Evolutionary conservation across 1,140 invertebrate genomes (phyloP), one percentile per base, ranked within the genome.

Genomic region (Acyrthosiphon pisum): DNA sequence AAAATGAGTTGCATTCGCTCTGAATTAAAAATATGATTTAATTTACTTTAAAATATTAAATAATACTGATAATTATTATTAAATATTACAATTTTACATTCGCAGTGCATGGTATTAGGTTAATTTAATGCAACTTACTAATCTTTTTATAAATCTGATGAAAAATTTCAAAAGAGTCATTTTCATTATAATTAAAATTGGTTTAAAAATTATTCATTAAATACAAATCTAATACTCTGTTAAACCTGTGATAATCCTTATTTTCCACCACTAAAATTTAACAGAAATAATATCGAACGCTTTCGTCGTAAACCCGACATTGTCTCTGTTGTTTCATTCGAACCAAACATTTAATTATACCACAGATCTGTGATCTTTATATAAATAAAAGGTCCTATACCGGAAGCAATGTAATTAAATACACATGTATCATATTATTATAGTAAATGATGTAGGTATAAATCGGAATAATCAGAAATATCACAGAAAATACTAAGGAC

Each of bases 161-260:
- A 76, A n/a, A 30, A 76, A 76, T 76, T 53, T 53, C 20, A 53
- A 53, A 53, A 53, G 22, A 53, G 50, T 53, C n/a, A 76, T n/a
- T 76, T 76, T 35, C 60, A 76, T 76, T 18, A 76, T n/a, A 76
- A 76, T 86, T 11, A 46, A 44, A 87, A 87, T 50, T 7, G n/a
- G 18, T 44, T 50, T 50, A 48, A 48, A 87, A 50, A 20, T 30
- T 30, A 86, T 86, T 46, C 26, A 46, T 86, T 87, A 48, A 48
- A 87, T 48, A 87, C 18, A 48, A 48, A 48, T 87, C 6, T 35
- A 87, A 87, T 87, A 87, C 44, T 48, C 14, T 48, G 86, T 22
- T 87, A 87, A 87, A 48, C 30, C 86, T 23, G 23, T 37, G 35
- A 89, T 89, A 89, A 89, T 56, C 88, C 48, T 53, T 53, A 37